phyloP scores from a whole-genome alignment of 1,140 invertebrate species.

The Hesperophylax magnus region DNA sequence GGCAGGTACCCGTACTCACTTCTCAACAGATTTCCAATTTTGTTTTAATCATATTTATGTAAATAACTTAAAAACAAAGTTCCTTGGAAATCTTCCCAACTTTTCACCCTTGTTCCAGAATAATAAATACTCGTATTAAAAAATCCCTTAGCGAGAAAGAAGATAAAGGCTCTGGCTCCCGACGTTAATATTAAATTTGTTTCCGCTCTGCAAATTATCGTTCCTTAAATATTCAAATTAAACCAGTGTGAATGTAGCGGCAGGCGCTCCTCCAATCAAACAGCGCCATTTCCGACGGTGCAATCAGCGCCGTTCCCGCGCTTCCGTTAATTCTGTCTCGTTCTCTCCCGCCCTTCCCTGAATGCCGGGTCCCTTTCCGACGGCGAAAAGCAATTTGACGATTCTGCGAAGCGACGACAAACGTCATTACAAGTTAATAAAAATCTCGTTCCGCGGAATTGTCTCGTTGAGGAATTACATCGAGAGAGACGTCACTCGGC shows the following conservation, averaged over 20 bases:
- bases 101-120: conserved; percentile 11
- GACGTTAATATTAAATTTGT: conserved; percentile 53
- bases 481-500: conserved; percentile 7
- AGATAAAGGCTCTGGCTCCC: background rate
- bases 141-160: background rate
- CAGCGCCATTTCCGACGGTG: background rate
- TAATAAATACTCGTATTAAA: conserved; percentile 17
- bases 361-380: background rate
- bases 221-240: conserved; percentile 57
- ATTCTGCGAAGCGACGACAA: conserved; percentile 57
- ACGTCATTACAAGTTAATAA: conserved; percentile 59
- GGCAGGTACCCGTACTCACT: no score
- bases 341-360: background rate
- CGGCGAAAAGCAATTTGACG: conserved; percentile 54
- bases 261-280: conserved; percentile 38
- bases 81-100: background rate
- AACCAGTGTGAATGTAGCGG: conserved; percentile 40
- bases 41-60: background rate
- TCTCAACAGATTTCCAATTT: no score
- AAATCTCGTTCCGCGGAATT: conserved; percentile 56
- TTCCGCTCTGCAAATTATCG: conserved; percentile 52
- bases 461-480: conserved; percentile 48
- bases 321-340: conserved; percentile 22
- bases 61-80: background rate
- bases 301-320: conserved; percentile 35